Conservation (phyloP, 2,113 vertebrate genomes). For the Daubentonia madagascariensis region DNA sequence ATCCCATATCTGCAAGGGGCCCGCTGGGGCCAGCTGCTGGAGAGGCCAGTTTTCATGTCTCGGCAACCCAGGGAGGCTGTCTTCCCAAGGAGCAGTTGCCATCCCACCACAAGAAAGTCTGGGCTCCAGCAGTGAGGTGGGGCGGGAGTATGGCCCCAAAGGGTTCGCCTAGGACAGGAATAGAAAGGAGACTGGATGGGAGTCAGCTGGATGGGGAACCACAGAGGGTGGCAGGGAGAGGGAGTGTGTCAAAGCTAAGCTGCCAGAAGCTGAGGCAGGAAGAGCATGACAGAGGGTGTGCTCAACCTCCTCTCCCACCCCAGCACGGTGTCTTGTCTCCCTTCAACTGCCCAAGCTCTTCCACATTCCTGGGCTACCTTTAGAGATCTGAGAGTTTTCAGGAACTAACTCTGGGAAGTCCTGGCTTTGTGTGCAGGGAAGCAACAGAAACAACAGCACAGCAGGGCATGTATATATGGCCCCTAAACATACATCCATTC, state of each 20-base stretch:
- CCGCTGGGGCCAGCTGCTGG: not conserved
- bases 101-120: not conserved
- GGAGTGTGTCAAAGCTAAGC: not conserved
- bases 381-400: not conserved
- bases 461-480: rapidly evolving
- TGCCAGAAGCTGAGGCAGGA: not conserved
- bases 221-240: not conserved
- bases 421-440: not conserved
- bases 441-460: not conserved
- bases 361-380: not conserved
- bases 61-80: not conserved
- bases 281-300: not conserved
- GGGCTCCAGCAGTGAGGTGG: not conserved
- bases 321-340: not conserved
- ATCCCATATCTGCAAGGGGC: not conserved
- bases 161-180: not conserved
- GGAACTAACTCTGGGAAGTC: not conserved
- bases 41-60: not conserved
- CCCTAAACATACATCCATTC: not conserved
- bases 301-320: rapidly evolving
- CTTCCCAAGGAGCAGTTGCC: not conserved
- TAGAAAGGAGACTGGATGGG: not conserved
- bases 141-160: not conserved
- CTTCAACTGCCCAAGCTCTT: not conserved
- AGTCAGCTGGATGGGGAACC: not conserved